A percentile compares a stretch with the other conserved stretches of the same genome.
phyloP scores from a whole-genome alignment of 2,797 vertebrate genomes.

The Pachyuromys duprasi region DNA sequence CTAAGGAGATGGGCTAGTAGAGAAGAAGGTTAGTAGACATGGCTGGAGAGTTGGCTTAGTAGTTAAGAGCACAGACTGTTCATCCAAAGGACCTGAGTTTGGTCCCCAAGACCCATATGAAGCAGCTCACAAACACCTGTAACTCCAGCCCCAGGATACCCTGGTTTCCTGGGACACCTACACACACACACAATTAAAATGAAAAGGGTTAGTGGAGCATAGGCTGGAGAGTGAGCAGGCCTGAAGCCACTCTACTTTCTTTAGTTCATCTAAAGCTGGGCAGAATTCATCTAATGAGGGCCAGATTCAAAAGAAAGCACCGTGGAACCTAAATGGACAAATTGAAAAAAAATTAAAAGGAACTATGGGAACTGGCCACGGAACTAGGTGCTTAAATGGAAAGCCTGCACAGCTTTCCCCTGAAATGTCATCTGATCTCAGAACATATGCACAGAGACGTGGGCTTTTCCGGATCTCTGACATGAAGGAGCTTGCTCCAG shows the following conservation, averaged over 20 bases:
- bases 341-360: neutral
- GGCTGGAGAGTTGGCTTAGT: neutral
- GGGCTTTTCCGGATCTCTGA: constrained; percentile 26
- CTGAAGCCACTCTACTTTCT: neutral
- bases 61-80: neutral
- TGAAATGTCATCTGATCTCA: neutral
- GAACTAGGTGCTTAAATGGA: neutral
- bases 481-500: neutral
- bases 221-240: neutral
- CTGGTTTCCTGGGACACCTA: neutral
- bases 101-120: neutral
- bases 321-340: neutral
- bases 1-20: neutral
- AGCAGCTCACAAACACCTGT: neutral
- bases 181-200: neutral
- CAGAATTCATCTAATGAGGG: neutral
- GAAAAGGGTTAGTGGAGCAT: neutral
- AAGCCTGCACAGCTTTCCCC: neutral
- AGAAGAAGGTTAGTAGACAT: neutral
- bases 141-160: neutral
- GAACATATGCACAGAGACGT: neutral
- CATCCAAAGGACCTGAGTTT: neutral
- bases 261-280: neutral
- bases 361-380: neutral
- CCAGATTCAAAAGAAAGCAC: neutral